phyloP scores from a whole-genome alignment of 2,113 vertebrate genomes.

The Neomonachus schauinslandi region DNA sequence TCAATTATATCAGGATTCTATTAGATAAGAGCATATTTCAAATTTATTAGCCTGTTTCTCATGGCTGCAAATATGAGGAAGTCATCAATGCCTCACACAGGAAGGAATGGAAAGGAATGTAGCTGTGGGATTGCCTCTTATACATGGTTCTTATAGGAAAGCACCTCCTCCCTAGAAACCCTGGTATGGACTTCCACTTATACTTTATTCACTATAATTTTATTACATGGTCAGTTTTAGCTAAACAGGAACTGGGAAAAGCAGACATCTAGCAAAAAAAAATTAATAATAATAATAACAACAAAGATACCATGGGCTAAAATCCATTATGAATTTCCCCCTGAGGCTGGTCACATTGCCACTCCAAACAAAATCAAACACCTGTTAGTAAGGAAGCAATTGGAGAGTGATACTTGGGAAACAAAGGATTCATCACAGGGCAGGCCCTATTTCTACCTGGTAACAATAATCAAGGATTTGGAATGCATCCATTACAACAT shows the following conservation, averaged over 20 bases:
- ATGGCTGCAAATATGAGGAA: not conserved
- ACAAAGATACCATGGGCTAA: not conserved
- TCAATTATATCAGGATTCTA: not conserved
- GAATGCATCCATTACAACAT: not conserved
- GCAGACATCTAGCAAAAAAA: not conserved
- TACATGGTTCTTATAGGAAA: not conserved
- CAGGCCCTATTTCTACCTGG: not conserved
- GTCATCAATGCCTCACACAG: not conserved
- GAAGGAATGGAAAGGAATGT: not conserved
- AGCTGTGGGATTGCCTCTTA: no score
- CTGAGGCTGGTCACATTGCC: not conserved
- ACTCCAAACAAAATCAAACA: not conserved
- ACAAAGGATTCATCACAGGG: not conserved
- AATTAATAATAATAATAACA: no score
- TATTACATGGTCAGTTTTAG: not conserved
- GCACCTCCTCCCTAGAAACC: not conserved
- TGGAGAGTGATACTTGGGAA: not conserved
- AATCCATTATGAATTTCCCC: accelerated
- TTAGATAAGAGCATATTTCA: not conserved
- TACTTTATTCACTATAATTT: not conserved
- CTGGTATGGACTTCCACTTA: not conserved
- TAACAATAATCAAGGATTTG: not conserved
- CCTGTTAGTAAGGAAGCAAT: not conserved
- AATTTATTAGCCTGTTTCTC: not conserved
- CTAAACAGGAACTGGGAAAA: not conserved